A percentile compares a stretch with the other conserved stretches of the same genome.
Conservation (phyloP, 2,888 invertebrate species). For the Andrena chrysosceles region DNA sequence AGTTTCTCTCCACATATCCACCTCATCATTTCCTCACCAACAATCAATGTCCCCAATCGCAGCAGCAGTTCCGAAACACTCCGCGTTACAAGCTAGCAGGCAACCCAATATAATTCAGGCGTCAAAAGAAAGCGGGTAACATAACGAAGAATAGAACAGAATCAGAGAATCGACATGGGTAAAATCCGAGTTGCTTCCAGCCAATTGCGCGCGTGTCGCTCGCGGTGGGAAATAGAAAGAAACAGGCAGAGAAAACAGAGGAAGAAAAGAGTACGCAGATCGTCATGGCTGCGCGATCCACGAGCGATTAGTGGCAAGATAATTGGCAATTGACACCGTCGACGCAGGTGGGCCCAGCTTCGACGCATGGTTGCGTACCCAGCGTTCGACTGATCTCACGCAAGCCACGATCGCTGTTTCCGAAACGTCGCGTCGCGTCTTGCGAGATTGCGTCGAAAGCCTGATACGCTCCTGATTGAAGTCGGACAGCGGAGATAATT, state of each 20-base stretch:
- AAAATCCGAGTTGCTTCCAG: slow-evolving; percentile 3
- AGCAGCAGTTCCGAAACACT: neutral
- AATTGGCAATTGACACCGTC: slow-evolving; percentile 57
- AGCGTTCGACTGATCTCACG: slow-evolving; percentile 31
- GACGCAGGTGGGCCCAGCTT: slow-evolving; percentile 46
- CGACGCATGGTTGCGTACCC: slow-evolving; percentile 24
- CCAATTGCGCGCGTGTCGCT: slow-evolving; percentile 9
- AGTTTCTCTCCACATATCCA: neutral
- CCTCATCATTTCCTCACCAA: neutral
- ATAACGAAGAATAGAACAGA: neutral
- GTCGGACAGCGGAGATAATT: slow-evolving; percentile 33
- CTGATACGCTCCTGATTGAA: slow-evolving; percentile 35
- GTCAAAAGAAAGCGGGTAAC: neutral
- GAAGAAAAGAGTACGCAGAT: slow-evolving; percentile 13
- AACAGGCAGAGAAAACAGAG: neutral
- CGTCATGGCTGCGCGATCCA: slow-evolving; percentile 42
- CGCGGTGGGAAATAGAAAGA: neutral
- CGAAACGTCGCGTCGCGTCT: slow-evolving; percentile 4
- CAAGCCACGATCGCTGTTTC: neutral
- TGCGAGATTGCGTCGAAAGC: neutral
- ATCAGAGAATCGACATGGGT: neutral
- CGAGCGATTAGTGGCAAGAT: slow-evolving; percentile 48
- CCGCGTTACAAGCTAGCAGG: neutral
- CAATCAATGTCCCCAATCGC: neutral
- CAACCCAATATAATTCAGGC: neutral